Percentiles rank a stretch among this genome's conserved stretches.
These are phyloP conservation scores for Corythoichthys intestinalis DNA, from an alignment of 2,113 vertebrate species.

Conservation along the genomic window DNA sequence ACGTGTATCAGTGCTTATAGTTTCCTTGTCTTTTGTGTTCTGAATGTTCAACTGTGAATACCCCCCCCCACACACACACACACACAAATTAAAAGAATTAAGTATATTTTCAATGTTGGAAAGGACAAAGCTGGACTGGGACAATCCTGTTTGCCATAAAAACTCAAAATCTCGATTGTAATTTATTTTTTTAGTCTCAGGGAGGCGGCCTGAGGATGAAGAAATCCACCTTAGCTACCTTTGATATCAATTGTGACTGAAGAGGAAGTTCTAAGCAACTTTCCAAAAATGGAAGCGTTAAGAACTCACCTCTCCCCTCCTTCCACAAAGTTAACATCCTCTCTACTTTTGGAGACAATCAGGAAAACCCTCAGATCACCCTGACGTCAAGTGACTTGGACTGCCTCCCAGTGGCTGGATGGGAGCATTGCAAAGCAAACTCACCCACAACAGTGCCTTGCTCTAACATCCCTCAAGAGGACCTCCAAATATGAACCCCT, in stretches of 20 bases:
- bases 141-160: slow-evolving; percentile 78
- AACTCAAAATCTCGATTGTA: slow-evolving; percentile 66
- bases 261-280: slow-evolving; percentile 47
- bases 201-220: slow-evolving; percentile 62
- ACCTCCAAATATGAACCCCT: slow-evolving; percentile 27
- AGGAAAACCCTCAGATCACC: slow-evolving; percentile 27
- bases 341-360: slow-evolving; percentile 30
- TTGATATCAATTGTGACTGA: slow-evolving; percentile 53
- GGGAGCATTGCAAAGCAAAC: slow-evolving; percentile 44
- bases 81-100: not conserved
- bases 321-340: not conserved
- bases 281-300: slow-evolving; percentile 31
- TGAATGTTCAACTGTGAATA: slow-evolving; percentile 71
- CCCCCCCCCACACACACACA: not conserved
- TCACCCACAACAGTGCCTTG: slow-evolving; percentile 69
- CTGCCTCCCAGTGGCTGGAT: slow-evolving; percentile 50
- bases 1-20: not conserved
- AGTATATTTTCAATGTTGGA: slow-evolving; percentile 10
- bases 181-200: slow-evolving; percentile 63
- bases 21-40: slow-evolving; percentile 30
- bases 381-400: slow-evolving; percentile 32
- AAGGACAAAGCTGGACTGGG: slow-evolving; percentile 54
- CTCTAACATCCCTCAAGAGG: slow-evolving; percentile 52
- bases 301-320: slow-evolving; percentile 26
- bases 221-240: slow-evolving; percentile 48